These are phyloP conservation scores for Monarcha castaneiventris DNA, from an alignment of 2,113 vertebrate genomes.

Conservation along the genomic window DNA sequence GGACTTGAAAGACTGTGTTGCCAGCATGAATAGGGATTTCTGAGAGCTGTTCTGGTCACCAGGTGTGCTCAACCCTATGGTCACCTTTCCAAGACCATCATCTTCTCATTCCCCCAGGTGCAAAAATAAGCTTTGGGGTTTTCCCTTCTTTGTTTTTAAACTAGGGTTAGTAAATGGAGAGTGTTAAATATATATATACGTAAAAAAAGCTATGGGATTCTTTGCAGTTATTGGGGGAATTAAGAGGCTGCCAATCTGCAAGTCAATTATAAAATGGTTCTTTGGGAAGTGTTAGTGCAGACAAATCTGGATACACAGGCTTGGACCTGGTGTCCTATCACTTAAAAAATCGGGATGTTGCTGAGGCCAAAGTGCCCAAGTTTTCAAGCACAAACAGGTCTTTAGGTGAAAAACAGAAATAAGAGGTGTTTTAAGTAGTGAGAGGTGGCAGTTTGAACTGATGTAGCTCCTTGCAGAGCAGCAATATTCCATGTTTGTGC, in stretches of 20 bases:
- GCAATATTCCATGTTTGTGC: background rate
- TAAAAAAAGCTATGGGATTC: background rate
- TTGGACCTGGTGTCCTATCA: background rate
- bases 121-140: background rate
- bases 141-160: constrained; percentile 8
- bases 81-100: constrained; percentile 50
- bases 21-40: constrained; percentile 83
- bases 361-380: background rate
- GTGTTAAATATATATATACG: background rate
- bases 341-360: background rate
- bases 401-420: constrained; percentile 33
- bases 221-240: constrained; percentile 26
- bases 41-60: constrained; percentile 30
- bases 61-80: background rate
- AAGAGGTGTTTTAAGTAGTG: constrained; percentile 2
- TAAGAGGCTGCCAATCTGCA: constrained; percentile 47
- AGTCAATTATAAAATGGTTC: background rate
- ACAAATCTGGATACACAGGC: background rate
- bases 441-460: constrained; percentile 5
- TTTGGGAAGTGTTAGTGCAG: constrained; percentile 41
- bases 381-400: constrained; percentile 33
- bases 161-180: constrained; percentile 48
- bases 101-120: constrained; percentile 16
- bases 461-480: constrained; percentile 14
- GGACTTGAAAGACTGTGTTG: constrained; percentile 71